Evolutionary conservation across 2,797 vertebrate species (phyloP).

Genomic region (Molossus molossus): DNA sequence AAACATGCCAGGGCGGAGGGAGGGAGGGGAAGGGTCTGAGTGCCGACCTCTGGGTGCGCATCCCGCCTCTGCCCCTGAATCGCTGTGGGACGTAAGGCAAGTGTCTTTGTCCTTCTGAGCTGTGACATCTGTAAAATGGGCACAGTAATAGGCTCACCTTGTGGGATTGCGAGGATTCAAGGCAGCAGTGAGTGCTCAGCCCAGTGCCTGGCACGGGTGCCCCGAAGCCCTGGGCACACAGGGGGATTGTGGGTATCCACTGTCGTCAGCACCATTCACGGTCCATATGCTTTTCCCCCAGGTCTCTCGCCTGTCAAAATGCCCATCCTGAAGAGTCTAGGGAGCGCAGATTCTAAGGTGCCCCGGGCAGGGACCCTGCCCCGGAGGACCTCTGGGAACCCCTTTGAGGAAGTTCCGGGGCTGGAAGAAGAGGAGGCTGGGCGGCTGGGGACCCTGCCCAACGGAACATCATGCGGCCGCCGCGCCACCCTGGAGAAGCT

Average conservation of each 20-base stretch:
- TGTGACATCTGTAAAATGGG: not conserved
- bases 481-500: slow-evolving; percentile 87
- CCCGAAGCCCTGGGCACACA: not conserved
- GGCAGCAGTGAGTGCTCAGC: not conserved
- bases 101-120: not conserved
- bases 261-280: not conserved
- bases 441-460: slow-evolving; percentile 74
- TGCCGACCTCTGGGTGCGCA: accelerated
- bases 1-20: not conserved
- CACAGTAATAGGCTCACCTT: no score
- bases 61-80: not conserved
- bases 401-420: slow-evolving; percentile 85
- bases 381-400: slow-evolving; percentile 80
- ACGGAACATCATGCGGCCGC: slow-evolving; percentile 69
- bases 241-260: not conserved
- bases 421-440: slow-evolving; percentile 83
- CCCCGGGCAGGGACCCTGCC: slow-evolving; percentile 77
- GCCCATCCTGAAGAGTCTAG: slow-evolving; percentile 82
- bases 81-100: accelerated
- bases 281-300: not conserved
- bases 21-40: not conserved
- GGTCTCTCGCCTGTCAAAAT: slow-evolving; percentile 67
- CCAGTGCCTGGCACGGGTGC: not conserved
- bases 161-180: accelerated
- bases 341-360: slow-evolving; percentile 72